Percentiles rank a stretch among this genome's conserved stretches.
Conservation (phyloP, 2,888 invertebrate genomes). For the Agrochola lota region DNA sequence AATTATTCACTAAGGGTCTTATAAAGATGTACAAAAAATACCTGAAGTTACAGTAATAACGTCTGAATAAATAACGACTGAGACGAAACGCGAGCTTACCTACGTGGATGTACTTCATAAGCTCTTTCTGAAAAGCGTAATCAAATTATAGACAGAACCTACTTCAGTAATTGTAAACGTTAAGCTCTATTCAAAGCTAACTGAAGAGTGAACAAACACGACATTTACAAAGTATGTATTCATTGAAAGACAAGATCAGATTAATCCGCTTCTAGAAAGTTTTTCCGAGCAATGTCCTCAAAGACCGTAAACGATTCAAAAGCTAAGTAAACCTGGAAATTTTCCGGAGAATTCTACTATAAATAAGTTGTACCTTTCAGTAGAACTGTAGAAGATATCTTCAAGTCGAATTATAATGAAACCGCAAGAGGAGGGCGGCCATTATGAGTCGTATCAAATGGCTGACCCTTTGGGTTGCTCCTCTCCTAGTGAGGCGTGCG, state of each 20-base stretch:
- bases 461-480: conserved; percentile 49
- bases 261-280: conserved; percentile 33
- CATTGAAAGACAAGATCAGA: conserved; percentile 27
- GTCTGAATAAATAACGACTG: conserved; percentile 20
- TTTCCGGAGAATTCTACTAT: conserved; percentile 20
- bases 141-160: not conserved
- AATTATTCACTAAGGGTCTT: conserved; percentile 27
- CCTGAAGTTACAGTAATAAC: conserved; percentile 8
- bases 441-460: conserved; percentile 62
- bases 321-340: conserved; percentile 47
- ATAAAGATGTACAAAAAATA: conserved; percentile 24
- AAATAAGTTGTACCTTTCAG: conserved; percentile 36
- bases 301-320: conserved; percentile 42
- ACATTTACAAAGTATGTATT: conserved; percentile 26
- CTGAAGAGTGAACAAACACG: conserved; percentile 9
- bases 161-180: conserved; percentile 1
- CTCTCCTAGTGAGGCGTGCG: conserved; percentile 37
- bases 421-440: conserved; percentile 53
- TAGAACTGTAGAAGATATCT: conserved; percentile 47
- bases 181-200: not conserved
- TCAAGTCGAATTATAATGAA: conserved; percentile 56
- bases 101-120: not conserved
- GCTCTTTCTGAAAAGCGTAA: not conserved
- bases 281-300: conserved; percentile 32
- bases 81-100: not conserved